Evolutionary conservation across 2,113 vertebrate genomes (phyloP).

Genomic region (Cercopithecus mona): DNA sequence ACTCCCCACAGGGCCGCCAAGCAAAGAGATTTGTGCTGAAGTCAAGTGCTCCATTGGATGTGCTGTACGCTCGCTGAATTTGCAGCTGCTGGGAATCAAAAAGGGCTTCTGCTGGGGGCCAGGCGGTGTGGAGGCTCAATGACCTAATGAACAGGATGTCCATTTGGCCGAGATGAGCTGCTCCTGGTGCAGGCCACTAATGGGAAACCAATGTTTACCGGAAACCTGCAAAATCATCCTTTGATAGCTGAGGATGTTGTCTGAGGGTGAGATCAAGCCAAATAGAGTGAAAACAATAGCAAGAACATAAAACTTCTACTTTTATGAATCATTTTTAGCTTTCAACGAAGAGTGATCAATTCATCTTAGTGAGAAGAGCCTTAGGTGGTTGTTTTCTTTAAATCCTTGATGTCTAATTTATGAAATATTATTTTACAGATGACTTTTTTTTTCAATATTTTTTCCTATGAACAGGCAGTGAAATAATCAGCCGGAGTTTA

Average conservation of each 20-base stretch:
- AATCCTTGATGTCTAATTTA: background rate
- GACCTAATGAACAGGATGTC: background rate
- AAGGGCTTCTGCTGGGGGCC: background rate
- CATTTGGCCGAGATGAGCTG: background rate
- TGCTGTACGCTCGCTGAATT: background rate
- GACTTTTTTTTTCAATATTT: background rate
- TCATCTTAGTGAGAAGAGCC: background rate
- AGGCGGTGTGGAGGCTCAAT: fast-evolving
- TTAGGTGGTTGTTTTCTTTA: background rate
- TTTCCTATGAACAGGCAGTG: background rate
- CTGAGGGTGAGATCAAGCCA: background rate
- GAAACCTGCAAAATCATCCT: background rate
- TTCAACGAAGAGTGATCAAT: background rate
- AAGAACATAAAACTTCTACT: background rate
- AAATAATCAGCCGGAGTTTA: background rate
- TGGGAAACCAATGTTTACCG: background rate
- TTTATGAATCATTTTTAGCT: background rate
- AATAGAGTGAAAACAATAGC: background rate
- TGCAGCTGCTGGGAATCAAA: background rate
- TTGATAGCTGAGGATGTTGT: background rate
- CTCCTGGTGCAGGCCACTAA: background rate
- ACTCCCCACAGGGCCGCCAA: background rate
- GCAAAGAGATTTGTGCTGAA: background rate
- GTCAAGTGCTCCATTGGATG: background rate
- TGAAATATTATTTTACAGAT: background rate